Conservation (phyloP, 2,888 invertebrate genomes). For the Buathra laborator region DNA sequence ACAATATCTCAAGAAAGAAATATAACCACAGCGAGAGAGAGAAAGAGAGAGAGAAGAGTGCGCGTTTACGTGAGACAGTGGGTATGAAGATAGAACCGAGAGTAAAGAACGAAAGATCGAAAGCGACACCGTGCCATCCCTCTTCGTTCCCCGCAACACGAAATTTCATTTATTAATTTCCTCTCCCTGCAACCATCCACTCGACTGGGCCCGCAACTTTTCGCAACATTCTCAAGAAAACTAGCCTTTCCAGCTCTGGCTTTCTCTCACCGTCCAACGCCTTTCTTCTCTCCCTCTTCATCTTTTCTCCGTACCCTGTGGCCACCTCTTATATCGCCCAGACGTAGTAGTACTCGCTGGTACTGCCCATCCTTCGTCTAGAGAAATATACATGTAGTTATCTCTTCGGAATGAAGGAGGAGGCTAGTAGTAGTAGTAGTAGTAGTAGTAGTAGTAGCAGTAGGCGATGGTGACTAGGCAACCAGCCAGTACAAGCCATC, state of each 20-base stretch:
- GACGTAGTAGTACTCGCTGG: constrained; percentile 34
- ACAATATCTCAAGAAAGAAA: constrained; percentile 60
- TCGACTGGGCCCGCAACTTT: constrained; percentile 56
- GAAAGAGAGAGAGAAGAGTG: background rate
- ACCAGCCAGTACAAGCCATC: constrained; percentile 65
- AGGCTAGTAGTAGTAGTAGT: constrained; percentile 3
- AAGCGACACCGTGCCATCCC: constrained; percentile 59
- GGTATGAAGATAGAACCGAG: constrained; percentile 20
- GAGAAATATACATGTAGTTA: constrained; percentile 63
- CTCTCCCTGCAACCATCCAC: constrained; percentile 27
- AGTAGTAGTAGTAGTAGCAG: constrained; percentile 1
- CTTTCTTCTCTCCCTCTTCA: constrained; percentile 25
- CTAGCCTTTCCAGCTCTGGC: constrained; percentile 31
- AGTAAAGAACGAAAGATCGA: constrained; percentile 58
- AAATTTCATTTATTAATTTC: constrained; percentile 69
- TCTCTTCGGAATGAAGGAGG: constrained; percentile 51
- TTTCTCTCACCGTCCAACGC: constrained; percentile 43
- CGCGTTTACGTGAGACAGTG: background rate
- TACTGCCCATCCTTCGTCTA: constrained; percentile 18
- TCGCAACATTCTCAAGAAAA: constrained; percentile 52
- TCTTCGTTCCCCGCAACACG: constrained; percentile 55
- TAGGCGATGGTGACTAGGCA: constrained; percentile 64
- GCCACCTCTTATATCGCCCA: constrained; percentile 51
- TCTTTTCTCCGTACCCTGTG: background rate
- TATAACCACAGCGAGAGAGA: background rate